Conservation (phyloP, 2,888 invertebrate species). For the Oscheius sp. region DNA sequence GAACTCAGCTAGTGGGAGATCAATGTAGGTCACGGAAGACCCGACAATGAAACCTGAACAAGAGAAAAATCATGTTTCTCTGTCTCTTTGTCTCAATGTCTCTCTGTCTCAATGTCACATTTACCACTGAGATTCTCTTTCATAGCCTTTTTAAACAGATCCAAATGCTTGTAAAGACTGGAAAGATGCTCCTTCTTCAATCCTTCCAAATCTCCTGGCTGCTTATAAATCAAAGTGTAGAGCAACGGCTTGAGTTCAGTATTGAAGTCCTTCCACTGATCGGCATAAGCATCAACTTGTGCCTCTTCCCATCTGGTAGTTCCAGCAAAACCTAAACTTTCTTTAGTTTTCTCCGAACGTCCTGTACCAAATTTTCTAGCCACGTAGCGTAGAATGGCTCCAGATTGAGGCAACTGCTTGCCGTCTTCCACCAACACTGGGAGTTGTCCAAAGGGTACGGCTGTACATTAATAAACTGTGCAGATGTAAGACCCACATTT, state of each 20-base stretch:
- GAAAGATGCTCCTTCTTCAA: too few relatives aligned
- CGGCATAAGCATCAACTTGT: conserved; percentile 53
- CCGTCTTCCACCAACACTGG: conserved; percentile 59
- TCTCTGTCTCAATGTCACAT: too few relatives aligned
- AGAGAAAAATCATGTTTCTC: background rate
- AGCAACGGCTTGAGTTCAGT: conserved; percentile 44
- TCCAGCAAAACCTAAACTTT: conserved; percentile 40
- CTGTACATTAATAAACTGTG: conserved; percentile 48
- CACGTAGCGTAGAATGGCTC: conserved; percentile 55
- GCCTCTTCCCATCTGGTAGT: background rate
- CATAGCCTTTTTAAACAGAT: too few relatives aligned
- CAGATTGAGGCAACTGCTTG: conserved; percentile 50
- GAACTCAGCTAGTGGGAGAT: conserved; percentile 63
- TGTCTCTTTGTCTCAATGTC: background rate
- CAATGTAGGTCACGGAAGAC: conserved; percentile 60
- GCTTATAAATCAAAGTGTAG: too few relatives aligned
- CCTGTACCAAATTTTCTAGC: conserved; percentile 43
- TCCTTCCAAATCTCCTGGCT: too few relatives aligned
- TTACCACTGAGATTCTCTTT: too few relatives aligned
- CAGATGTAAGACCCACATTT: conserved; percentile 41
- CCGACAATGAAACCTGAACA: conserved; percentile 53
- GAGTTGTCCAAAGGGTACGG: conserved; percentile 57
- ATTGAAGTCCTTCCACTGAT: conserved; percentile 52
- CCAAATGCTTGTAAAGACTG: too few relatives aligned
- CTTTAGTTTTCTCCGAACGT: conserved; percentile 9